These are phyloP conservation scores for Gambusia yucatana DNA, from an alignment of 2,797 vertebrate genomes.

Conservation along the genomic window DNA sequence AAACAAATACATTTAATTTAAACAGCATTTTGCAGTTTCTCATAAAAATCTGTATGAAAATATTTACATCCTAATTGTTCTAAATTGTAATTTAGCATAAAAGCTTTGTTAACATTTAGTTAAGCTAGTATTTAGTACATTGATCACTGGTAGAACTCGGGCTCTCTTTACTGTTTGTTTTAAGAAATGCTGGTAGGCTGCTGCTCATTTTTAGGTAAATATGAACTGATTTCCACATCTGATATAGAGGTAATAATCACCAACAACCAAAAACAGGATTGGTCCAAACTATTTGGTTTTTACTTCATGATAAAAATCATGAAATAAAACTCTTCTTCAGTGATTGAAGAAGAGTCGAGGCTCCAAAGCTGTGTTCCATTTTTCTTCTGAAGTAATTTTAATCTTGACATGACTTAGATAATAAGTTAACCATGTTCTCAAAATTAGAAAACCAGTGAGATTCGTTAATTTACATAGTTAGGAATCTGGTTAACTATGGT, in stretches of 20 bases:
- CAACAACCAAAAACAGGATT: neutral
- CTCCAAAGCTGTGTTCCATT: neutral
- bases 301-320: neutral
- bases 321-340: neutral
- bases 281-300: neutral
- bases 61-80: neutral
- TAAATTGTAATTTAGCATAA: neutral
- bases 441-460: neutral
- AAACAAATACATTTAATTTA: neutral
- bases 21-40: neutral
- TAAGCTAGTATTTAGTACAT: neutral
- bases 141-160: neutral
- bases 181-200: neutral
- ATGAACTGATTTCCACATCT: neutral
- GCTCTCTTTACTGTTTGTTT: neutral
- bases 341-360: neutral
- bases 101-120: neutral
- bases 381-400: neutral
- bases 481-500: neutral
- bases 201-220: neutral
- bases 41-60: neutral
- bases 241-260: neutral
- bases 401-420: neutral
- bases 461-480: neutral
- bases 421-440: neutral